These are phyloP conservation scores for Hylaeus volcanicus DNA, from an alignment of 1,140 invertebrate species.

Conservation along the genomic window DNA sequence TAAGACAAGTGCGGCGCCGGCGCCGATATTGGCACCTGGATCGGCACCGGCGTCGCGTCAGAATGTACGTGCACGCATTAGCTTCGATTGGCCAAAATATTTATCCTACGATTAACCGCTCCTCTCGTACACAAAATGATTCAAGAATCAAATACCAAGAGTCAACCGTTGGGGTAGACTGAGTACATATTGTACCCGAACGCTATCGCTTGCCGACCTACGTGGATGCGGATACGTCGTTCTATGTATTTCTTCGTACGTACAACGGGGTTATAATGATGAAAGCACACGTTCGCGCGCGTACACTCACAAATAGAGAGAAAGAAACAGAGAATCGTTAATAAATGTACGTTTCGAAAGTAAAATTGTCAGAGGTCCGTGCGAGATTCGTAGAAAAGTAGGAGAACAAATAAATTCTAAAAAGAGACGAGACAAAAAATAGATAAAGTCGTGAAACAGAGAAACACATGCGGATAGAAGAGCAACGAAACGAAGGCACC, in stretches of 20 bases:
- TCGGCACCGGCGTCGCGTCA: too few relatives aligned
- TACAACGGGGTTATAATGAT: conserved; percentile 63
- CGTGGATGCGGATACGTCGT: conserved; percentile 58
- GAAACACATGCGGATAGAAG: too few relatives aligned
- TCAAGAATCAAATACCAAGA: conserved; percentile 80
- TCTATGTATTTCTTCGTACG: conserved; percentile 39
- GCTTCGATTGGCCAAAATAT: conserved; percentile 75
- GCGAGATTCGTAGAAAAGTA: too few relatives aligned
- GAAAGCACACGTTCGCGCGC: conserved; percentile 37
- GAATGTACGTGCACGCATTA: not conserved
- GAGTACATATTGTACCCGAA: conserved; percentile 78
- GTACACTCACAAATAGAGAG: conserved; percentile 2
- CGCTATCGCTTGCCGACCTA: conserved; percentile 67
- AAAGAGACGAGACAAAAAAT: too few relatives aligned
- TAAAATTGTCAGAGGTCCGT: too few relatives aligned
- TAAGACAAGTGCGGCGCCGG: too few relatives aligned
- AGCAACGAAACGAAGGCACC: too few relatives aligned
- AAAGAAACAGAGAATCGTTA: conserved; percentile 13
- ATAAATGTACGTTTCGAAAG: too few relatives aligned
- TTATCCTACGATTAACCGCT: conserved; percentile 79
- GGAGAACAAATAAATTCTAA: too few relatives aligned
- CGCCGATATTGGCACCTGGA: too few relatives aligned
- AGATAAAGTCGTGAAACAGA: not conserved
- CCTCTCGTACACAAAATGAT: conserved; percentile 77
- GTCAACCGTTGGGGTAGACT: conserved; percentile 78